Base-by-base conservation (phyloP, 2,888 invertebrate genomes). In the Agrilus biguttatus region DNA sequence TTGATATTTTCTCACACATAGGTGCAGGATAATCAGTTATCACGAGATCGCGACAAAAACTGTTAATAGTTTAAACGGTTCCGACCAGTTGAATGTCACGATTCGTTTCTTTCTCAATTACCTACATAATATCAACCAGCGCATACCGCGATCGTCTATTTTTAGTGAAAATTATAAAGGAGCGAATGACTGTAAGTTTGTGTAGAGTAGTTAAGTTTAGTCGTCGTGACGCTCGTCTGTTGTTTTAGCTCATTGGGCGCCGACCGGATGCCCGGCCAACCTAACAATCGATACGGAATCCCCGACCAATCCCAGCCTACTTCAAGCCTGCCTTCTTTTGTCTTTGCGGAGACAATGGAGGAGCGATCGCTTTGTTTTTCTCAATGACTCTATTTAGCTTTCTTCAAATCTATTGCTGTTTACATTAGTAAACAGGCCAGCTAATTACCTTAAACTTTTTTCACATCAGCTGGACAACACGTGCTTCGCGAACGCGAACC, bases 231-330 rank as follows among this genome's bases (percentile, higher is more conserved):
- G 60, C 55, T 50, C 55, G 47, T 55, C 61, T 59, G 61, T 64
- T 65, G 66, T 65, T 65, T 65, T 64, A 65, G 64, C 65, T 66
- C 62, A 65, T 65, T 65, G 65, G 65, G 61, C 63, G 63, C 60
- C 63, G 59, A 61, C 59, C 63, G 63, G 61, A 61, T 61, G 60
- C 62, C 60, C 59, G 60, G 61, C 62, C 58, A 60, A 57, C 59
- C 60, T 60, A 55, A 58, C 59, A 62, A 64, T 63, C 65, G 63
- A 64, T 64, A 63, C 58, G 54, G 51, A 51, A 55, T 54, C 58
- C 60, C 57, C 61, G 57, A 61, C 65, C 64, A 65, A 63, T 63
- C 62, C 54, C 57, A 58, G 58, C 55, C 57, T 55, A 56, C 60
- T 55, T 55, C 57, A 55, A 57, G 56, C 61, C 63, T 56, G 61